Evolutionary conservation across 1,140 invertebrate species (phyloP), one percentile per base, ranked within the genome.

Genomic region (Dinothrombium tinctorium): DNA sequence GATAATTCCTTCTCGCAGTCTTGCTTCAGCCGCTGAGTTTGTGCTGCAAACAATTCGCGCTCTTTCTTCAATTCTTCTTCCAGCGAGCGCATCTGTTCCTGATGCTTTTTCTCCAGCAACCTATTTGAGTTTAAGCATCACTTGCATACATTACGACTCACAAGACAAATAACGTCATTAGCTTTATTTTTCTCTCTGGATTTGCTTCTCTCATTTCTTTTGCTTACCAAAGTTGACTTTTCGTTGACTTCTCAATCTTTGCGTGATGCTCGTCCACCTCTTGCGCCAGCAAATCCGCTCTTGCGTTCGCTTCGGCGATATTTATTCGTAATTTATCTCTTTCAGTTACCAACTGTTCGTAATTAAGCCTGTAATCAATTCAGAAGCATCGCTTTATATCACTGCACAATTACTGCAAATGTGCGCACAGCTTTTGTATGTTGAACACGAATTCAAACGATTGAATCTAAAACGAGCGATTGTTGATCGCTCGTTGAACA

Each of bases 201-300:
- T 20, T 20, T 6, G 20, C 11, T n/a, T 9, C 22, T 6, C 4
- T n/a, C 4, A n/a, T n/a, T 23, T 6, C n/a, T 11, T 37, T 32
- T 32, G 17, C 29, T 32, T 5, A 32, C 29, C n/a, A 32, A 15
- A 32, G 29, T 8, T 12, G 12, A 32, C 15, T 24, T 38, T 73
- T 66, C 37, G 71, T 61, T 21, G 69, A 68, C 43, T 69, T 69
- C 56, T 89, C 82, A 49, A 86, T 64, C 29, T 71, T 66, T 0
- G 68, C 63, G 55, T 87, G 79, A 49, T 78, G 73, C 38, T 89
- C 84, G 54, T 90, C 83, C 2, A 84, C 74, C 58, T 90, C 83
- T 43, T 77, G 73, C 2, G 79, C 82, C 17, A 89, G 56, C 25
- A 81, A 50, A 6, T 69, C 64, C 0, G 78, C 75, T 44, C 80